Evolutionary conservation across 2,113 vertebrate species (phyloP), one percentile per base, ranked within the genome.

Genomic region (Oryzias celebensis): DNA sequence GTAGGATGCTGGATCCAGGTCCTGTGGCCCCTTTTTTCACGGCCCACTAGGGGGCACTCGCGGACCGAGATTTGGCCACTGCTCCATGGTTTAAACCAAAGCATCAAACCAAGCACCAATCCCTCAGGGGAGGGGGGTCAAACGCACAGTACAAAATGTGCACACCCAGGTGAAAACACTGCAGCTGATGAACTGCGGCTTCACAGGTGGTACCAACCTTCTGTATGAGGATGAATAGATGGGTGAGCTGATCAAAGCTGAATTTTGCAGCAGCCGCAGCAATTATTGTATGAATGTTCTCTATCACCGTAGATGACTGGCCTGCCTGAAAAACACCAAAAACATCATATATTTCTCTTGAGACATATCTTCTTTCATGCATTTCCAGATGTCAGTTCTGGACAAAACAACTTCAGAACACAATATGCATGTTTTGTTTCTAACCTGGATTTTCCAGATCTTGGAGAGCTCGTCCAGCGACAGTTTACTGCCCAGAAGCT

Each of bases 381-480:
- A 47, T 53, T 31, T 8, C 52, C 5, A 54, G 41, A 48, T 31
- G 56, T 7, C 5, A 23, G 56, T 2, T n/a, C 6, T n/a, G 4
- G 5, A 47, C 45, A 18, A 47, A 47, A 48, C n/a, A 8, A 36
- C 36, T 12, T 12, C 12, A 36, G 36, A 36, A 10, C 22, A 31
- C 28, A 46, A 49, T 14, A 10, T 16, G 65, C 6, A 18, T 7
- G 4, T 69, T 60, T 22, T 14, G 2, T 26, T 28, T n/a, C 90
- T 92, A 84, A 98, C 97, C 93, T 99, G 97, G 90, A 99, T 99
- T 85, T 81, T 96, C 97, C 97, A 99, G 83, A 99, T 98, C 89
- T 98, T 98, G 69, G 96, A 94, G 63, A 99, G 95, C 56, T 99
- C 97, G 55, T 99, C 97, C 85, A 99, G 87, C 13, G 97, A 98